Percentiles rank a stretch among this genome's conserved stretches.
phyloP scores from a whole-genome alignment of 2,797 vertebrate genomes.

The Anas acuta region DNA sequence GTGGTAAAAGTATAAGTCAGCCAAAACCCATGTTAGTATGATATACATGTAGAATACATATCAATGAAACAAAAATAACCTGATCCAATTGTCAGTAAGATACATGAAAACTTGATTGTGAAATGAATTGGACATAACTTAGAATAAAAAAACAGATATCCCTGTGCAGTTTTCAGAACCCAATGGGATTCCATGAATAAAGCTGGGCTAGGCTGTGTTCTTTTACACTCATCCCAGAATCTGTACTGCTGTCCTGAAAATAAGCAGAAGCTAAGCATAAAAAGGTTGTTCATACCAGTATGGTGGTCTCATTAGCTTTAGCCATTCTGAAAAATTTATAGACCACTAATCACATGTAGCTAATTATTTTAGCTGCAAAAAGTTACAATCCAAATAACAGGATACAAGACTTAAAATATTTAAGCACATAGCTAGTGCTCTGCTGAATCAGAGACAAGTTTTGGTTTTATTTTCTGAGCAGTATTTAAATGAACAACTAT shows the following conservation, averaged over 20 bases:
- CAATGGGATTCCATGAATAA: background rate
- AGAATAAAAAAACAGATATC: background rate
- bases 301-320: background rate
- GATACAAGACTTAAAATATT: background rate
- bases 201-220: background rate
- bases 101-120: background rate
- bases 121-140: background rate
- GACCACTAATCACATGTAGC: background rate
- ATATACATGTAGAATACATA: background rate
- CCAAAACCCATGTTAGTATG: background rate
- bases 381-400: background rate
- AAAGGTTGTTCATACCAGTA: background rate
- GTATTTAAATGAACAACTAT: background rate
- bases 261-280: background rate
- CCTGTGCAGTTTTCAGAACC: background rate
- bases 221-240: background rate
- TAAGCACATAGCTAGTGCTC: background rate
- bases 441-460: background rate
- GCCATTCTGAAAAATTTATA: background rate
- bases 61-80: background rate
- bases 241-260: background rate
- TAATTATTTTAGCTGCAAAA: background rate
- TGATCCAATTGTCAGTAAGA: background rate
- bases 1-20: background rate
- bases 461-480: background rate